These are phyloP conservation scores for Parascotia fuliginaria DNA, from an alignment of 2,888 invertebrate genomes.

Conservation along the genomic window DNA sequence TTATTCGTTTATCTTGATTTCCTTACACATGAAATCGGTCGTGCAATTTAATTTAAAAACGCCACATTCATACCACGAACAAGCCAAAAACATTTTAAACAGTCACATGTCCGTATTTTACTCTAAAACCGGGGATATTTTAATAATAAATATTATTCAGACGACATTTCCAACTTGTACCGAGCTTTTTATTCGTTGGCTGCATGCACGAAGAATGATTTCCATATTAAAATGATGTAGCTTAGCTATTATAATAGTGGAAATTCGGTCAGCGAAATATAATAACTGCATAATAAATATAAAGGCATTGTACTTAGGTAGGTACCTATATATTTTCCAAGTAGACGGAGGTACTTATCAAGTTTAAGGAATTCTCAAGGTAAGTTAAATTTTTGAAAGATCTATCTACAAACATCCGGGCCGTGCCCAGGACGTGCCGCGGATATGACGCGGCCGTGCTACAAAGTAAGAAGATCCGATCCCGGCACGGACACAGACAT, in stretches of 20 bases:
- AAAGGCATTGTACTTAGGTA: not conserved
- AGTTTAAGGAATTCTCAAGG: too few relatives aligned
- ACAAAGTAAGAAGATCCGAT: too few relatives aligned
- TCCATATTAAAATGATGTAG: slow-evolving; percentile 26
- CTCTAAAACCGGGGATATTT: not conserved
- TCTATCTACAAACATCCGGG: too few relatives aligned
- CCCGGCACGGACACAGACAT: too few relatives aligned
- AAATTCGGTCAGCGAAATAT: slow-evolving; percentile 3
- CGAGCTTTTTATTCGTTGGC: slow-evolving; percentile 5
- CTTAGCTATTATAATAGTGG: slow-evolving; percentile 2
- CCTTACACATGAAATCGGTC: too few relatives aligned
- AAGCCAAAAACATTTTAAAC: too few relatives aligned
- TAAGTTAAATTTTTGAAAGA: too few relatives aligned
- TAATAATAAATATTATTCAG: slow-evolving; percentile 18
- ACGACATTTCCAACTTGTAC: slow-evolving; percentile 5
- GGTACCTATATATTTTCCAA: not conserved
- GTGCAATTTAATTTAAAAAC: too few relatives aligned
- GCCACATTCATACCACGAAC: too few relatives aligned
- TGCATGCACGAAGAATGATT: slow-evolving; percentile 16
- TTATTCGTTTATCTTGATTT: too few relatives aligned
- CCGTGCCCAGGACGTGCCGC: too few relatives aligned
- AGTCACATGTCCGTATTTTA: not conserved
- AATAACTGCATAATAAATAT: slow-evolving; percentile 1
- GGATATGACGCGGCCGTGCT: too few relatives aligned
- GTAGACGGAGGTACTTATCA: not conserved